Evolutionary conservation across 2,113 vertebrate genomes (phyloP), one percentile per base, ranked within the genome.

Genomic region (Xyrauchen texanus): DNA sequence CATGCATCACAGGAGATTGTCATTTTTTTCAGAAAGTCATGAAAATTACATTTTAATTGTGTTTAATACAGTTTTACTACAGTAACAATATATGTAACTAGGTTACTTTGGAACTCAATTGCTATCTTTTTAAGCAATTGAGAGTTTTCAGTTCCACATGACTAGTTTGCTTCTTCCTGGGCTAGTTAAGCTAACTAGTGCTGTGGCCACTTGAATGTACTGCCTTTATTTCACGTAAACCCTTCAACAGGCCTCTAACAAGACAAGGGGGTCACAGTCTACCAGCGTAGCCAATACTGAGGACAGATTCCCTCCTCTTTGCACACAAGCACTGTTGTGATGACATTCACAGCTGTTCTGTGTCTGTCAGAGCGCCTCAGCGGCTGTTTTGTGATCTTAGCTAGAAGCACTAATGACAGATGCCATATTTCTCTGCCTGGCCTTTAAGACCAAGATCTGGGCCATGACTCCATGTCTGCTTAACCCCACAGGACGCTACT

Each of bases 321-420:
- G 68, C 67, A 75, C 71, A 71, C 64, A 64, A 77, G 68, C 80
- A 88, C 85, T 86, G 86, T 85, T 81, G 82, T 78, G 81, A 81
- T 90, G 89, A 85, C 87, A 90, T 85, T 86, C 71, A 85, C 92
- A 93, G 91, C 91, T 93, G 92, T 92, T 85, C 82, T 73, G 42
- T 75, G 86, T 82, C 80, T 57, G 88, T 92, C 92, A 92, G 15
- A 42, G 78, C 4, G 64, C 52, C 80, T 78, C 64, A 65, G 80
- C 58, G 78, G 61, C 77, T 68, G 63, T 68, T 81, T 77, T 77
- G 53, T 81, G 67, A 76, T 73, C 81, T 62, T 13, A 84, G 84
- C 88, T 90, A 87, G 80, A 81, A 89, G 88, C 88, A 72, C 64
- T 88, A 75, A 76, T 76, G 84, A 82, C 77, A 83, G 82, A 76